These are phyloP conservation scores for Meloidogyne floridensis DNA, from an alignment of 1,140 invertebrate species.

Conservation along the genomic window DNA sequence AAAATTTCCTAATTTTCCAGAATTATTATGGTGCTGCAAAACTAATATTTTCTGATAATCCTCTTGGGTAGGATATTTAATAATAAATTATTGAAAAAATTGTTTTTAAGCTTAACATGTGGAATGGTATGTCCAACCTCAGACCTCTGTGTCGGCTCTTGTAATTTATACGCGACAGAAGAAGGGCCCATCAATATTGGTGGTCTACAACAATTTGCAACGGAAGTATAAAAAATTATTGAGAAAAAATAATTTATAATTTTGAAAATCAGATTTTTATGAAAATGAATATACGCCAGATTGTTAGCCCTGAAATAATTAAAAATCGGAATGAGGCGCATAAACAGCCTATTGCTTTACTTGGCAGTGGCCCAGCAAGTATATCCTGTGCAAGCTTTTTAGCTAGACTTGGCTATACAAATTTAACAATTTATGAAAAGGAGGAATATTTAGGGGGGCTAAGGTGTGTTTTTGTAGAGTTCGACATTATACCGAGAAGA, in stretches of 20 bases:
- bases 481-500: no score
- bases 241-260: background rate
- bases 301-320: conserved; percentile 73
- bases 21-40: conserved; percentile 98
- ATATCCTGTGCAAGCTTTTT: conserved; percentile 94
- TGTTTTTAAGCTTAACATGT: conserved; percentile 75
- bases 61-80: conserved; percentile 71
- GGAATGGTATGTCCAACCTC: conserved; percentile 99
- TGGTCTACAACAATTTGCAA: conserved; percentile 94
- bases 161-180: conserved; percentile 89
- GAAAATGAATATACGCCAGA: conserved; percentile 86
- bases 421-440: conserved; percentile 91
- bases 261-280: conserved; percentile 78
- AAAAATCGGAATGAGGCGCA: conserved; percentile 69
- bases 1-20: conserved; percentile 66
- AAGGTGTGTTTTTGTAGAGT: conserved; percentile 70
- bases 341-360: conserved; percentile 80
- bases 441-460: conserved; percentile 83
- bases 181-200: conserved; percentile 94
- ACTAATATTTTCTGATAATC: conserved; percentile 93
- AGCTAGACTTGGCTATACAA: conserved; percentile 83
- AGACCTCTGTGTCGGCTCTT: conserved; percentile 94
- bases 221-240: conserved; percentile 73
- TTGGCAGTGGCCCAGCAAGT: conserved; percentile 94
- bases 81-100: background rate